Conservation (phyloP, 2,113 vertebrate genomes). For the Felis chaus region DNA sequence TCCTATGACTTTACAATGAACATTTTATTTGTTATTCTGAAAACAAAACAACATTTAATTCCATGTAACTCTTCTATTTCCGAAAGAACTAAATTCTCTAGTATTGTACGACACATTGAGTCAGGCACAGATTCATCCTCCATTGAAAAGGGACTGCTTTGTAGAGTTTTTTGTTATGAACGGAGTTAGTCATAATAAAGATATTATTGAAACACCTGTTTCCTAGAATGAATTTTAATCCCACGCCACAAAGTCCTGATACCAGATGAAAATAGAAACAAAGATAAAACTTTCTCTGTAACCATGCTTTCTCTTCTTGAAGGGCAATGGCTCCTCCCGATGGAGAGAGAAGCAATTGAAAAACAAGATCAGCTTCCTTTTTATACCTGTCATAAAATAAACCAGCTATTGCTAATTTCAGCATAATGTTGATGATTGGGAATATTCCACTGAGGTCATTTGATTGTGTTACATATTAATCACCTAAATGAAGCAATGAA, state of each 20-base stretch:
- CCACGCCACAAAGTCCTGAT: not conserved
- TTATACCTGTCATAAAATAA: not conserved
- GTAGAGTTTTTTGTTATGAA: not conserved
- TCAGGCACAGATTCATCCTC: not conserved
- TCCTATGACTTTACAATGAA: not conserved
- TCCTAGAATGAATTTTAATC: conserved; percentile 41
- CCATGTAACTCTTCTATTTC: not conserved
- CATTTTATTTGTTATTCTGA: not conserved
- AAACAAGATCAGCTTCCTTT: not conserved
- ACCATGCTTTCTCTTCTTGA: not conserved
- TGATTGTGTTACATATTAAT: not conserved
- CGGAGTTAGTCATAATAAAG: not conserved
- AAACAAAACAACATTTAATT: not conserved
- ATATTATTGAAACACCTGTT: not conserved
- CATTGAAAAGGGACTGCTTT: not conserved
- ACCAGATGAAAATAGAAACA: not conserved
- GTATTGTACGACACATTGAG: not conserved
- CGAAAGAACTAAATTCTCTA: not conserved
- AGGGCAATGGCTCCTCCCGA: conserved; percentile 73
- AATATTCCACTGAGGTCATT: not conserved
- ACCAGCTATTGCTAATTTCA: not conserved
- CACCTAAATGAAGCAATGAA: not conserved
- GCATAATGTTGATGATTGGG: not conserved
- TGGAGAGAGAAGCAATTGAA: conserved; percentile 63
- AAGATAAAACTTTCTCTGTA: not conserved